Evolutionary conservation across 2,113 vertebrate species (phyloP).

Genomic region (Catagonus wagneri): DNA sequence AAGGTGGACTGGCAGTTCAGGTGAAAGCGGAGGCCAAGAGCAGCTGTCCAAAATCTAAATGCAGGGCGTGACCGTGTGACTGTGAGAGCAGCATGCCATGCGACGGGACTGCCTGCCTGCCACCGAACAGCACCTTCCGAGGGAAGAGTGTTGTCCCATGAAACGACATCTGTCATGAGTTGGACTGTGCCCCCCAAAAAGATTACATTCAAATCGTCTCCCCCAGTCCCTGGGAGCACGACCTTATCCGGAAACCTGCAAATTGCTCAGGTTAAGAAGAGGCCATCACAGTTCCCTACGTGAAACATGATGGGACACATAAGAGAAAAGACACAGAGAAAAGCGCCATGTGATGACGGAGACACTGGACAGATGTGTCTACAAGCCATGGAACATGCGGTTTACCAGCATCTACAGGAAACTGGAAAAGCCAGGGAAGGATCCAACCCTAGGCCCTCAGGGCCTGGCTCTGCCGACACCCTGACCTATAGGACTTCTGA

Average conservation of each 20-base stretch:
- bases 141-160: accelerated
- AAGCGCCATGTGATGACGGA: background rate
- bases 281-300: background rate
- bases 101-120: background rate
- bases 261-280: background rate
- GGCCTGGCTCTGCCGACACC: accelerated
- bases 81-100: accelerated
- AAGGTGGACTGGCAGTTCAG: no score
- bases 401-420: background rate
- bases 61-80: background rate
- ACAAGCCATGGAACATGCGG: background rate
- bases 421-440: background rate
- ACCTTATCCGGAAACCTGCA: background rate
- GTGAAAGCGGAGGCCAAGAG: background rate
- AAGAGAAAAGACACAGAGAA: background rate
- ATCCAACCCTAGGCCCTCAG: background rate
- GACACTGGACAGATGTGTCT: background rate
- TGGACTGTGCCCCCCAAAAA: background rate
- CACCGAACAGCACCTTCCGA: accelerated
- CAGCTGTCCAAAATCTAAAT: no score
- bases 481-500: background rate
- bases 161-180: background rate
- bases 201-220: background rate
- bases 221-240: background rate
- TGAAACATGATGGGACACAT: accelerated